Evolutionary conservation across 2,113 vertebrate genomes (phyloP).

Genomic region (Lepisosteus oculatus): DNA sequence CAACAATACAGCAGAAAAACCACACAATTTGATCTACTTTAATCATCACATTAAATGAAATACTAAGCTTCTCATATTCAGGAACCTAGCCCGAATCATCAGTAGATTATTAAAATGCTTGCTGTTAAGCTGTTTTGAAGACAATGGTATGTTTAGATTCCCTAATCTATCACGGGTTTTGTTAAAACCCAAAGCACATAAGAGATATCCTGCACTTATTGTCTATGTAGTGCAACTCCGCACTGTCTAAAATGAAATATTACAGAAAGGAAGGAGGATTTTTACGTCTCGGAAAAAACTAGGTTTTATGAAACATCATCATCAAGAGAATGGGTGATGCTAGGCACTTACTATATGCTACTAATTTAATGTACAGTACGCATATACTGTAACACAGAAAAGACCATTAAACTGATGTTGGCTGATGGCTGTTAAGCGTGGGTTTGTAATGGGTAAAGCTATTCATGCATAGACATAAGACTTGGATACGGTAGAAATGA

Average conservation of each 20-base stretch:
- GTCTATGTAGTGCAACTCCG: neutral
- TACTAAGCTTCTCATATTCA: constrained; percentile 38
- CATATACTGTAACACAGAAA: too few relatives aligned
- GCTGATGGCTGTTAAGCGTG: too few relatives aligned
- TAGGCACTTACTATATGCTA: too few relatives aligned
- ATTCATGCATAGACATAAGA: too few relatives aligned
- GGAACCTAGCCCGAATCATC: constrained; percentile 8
- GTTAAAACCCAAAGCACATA: constrained; percentile 13
- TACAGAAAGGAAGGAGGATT: constrained; percentile 12
- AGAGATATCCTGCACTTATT: constrained; percentile 6
- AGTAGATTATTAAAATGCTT: constrained; percentile 24
- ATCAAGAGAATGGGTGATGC: constrained; percentile 23
- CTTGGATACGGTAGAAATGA: constrained; percentile 29
- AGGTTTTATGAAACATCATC: neutral
- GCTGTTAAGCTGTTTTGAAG: constrained; percentile 20
- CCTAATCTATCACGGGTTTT: constrained; percentile 24
- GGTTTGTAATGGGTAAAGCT: too few relatives aligned
- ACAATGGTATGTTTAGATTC: constrained; percentile 23
- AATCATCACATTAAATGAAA: constrained; percentile 47
- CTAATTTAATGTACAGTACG: too few relatives aligned
- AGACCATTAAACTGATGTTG: too few relatives aligned
- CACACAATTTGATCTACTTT: constrained; percentile 51
- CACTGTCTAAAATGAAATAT: constrained; percentile 30
- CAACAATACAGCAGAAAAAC: constrained; percentile 8
- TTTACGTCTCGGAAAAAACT: constrained; percentile 9